phyloP scores from a whole-genome alignment of 2,113 vertebrate species.

The Syngnathus typhle region DNA sequence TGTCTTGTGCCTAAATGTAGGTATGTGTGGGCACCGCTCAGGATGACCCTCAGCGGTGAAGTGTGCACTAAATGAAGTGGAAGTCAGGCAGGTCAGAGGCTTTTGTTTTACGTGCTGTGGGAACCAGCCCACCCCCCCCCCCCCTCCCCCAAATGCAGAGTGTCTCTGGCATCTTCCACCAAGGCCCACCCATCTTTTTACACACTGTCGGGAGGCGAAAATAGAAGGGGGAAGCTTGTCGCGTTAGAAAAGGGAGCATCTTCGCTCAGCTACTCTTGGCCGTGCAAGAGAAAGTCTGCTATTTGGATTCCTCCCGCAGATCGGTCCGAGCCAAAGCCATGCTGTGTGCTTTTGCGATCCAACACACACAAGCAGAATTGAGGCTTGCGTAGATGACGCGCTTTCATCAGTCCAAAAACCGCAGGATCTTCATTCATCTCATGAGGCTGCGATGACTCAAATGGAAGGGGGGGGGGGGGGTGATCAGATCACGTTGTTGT shows the following conservation, averaged over 20 bases:
- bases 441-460: slow-evolving; percentile 47
- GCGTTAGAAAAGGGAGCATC: slow-evolving; percentile 43
- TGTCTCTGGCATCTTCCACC: slow-evolving; percentile 49
- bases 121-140: slow-evolving; percentile 50
- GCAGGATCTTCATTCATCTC: slow-evolving; percentile 54
- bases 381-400: slow-evolving; percentile 30
- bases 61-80: slow-evolving; percentile 52
- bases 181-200: slow-evolving; percentile 10
- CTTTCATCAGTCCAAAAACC: slow-evolving; percentile 43
- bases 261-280: slow-evolving; percentile 57
- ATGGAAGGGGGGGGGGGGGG: slow-evolving; percentile 25
- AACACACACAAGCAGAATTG: slow-evolving; percentile 22
- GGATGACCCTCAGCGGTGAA: slow-evolving; percentile 37
- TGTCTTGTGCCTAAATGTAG: slow-evolving; percentile 32
- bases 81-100: slow-evolving; percentile 43
- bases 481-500: slow-evolving; percentile 30
- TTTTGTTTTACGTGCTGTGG: slow-evolving; percentile 50
- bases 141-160: slow-evolving; percentile 50
- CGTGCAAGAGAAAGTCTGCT: slow-evolving; percentile 50
- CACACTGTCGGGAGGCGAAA: slow-evolving; percentile 25
- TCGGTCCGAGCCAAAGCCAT: slow-evolving; percentile 51
- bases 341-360: slow-evolving; percentile 51
- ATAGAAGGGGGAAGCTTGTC: slow-evolving; percentile 34
- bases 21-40: slow-evolving; percentile 21
- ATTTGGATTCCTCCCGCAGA: slow-evolving; percentile 48